These are phyloP conservation scores for Agelaius phoeniceus DNA, from an alignment of 2,113 vertebrate species.

Conservation along the genomic window DNA sequence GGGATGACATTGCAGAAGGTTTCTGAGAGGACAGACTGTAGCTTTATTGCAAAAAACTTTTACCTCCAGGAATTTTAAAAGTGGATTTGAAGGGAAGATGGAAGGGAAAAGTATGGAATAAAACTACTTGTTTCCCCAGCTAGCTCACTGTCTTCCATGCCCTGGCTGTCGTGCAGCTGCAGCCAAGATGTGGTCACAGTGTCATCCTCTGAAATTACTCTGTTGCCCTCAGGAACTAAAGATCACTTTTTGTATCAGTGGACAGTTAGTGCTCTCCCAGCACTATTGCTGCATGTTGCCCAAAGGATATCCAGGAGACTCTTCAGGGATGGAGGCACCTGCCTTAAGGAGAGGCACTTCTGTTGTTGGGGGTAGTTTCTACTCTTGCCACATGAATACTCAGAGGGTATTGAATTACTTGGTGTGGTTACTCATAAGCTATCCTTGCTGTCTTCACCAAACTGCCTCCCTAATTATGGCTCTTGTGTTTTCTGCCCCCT, in stretches of 20 bases:
- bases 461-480: conserved; percentile 1
- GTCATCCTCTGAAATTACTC: neutral
- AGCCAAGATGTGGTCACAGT: neutral
- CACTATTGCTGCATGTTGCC: neutral
- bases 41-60: neutral
- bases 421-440: neutral
- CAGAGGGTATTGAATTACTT: neutral
- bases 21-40: neutral
- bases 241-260: neutral
- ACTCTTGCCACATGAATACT: neutral
- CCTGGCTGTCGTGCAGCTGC: neutral
- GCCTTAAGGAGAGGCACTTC: neutral
- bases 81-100: neutral
- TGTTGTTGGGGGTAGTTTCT: neutral
- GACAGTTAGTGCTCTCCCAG: neutral
- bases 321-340: neutral
- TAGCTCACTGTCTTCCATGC: neutral
- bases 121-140: neutral
- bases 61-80: neutral
- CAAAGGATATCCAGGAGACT: neutral
- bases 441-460: neutral
- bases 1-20: neutral
- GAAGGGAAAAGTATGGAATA: neutral
- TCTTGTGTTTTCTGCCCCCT: conserved; percentile 23
- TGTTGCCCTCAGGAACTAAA: neutral